These are phyloP conservation scores for Malaclemys terrapin DNA, from an alignment of 2,113 vertebrate species.

Conservation along the genomic window DNA sequence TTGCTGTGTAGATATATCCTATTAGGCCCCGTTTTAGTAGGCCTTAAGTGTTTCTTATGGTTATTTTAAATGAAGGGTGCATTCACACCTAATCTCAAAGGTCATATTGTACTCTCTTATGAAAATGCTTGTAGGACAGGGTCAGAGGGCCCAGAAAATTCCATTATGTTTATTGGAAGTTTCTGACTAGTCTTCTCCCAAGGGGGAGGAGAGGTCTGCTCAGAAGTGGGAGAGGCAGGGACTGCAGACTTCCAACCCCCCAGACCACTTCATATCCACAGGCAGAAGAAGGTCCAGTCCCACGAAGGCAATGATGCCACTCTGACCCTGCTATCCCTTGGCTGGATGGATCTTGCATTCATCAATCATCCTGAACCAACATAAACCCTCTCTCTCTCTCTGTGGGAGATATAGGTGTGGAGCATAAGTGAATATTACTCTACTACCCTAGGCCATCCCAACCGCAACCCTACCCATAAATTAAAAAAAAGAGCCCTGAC, in stretches of 20 bases:
- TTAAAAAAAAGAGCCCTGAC: neutral
- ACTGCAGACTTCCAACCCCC: neutral
- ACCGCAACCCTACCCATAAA: neutral
- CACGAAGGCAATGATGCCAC: neutral
- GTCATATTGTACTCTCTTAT: fast-evolving
- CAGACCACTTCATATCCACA: neutral
- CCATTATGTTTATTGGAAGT: neutral
- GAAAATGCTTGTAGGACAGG: neutral
- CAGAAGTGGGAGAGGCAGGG: neutral
- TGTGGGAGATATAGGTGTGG: neutral
- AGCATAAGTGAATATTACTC: neutral
- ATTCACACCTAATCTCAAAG: neutral
- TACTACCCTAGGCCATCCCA: neutral
- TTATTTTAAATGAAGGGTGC: neutral
- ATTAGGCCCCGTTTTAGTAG: neutral
- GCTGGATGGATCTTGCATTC: neutral
- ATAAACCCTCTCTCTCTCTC: neutral
- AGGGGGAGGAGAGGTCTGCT: neutral
- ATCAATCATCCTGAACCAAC: neutral
- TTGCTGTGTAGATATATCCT: neutral
- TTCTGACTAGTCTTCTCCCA: neutral
- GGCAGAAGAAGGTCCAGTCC: neutral
- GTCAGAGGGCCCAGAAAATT: neutral
- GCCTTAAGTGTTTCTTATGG: neutral
- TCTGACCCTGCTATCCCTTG: neutral